Evolutionary conservation across 2,888 invertebrate species (phyloP).

Genomic region (Drosophila flavopinicola): DNA sequence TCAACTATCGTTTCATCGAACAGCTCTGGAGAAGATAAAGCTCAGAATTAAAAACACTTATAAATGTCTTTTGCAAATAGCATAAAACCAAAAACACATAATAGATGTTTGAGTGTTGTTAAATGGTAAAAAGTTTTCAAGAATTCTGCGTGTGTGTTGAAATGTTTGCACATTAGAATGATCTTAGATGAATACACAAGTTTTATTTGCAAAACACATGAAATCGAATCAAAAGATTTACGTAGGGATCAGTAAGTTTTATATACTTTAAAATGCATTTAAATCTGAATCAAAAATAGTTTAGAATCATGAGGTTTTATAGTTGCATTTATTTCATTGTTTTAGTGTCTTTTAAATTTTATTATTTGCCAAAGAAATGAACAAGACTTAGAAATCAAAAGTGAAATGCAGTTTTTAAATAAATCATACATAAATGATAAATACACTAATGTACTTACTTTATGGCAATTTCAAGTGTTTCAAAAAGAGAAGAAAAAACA

Average conservation of each 20-base stretch:
- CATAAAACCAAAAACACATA: neutral
- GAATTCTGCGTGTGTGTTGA: slow-evolving; percentile 42
- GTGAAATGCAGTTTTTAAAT: slow-evolving; percentile 32
- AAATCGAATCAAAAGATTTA: neutral
- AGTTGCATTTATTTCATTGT: slow-evolving; percentile 44
- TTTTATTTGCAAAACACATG: slow-evolving; percentile 21
- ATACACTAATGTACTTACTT: slow-evolving; percentile 65
- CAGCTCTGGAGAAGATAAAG: neutral
- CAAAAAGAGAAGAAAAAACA: slow-evolving; percentile 35
- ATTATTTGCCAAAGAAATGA: slow-evolving; percentile 19
- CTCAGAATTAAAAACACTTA: slow-evolving; percentile 9
- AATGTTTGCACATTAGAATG: slow-evolving; percentile 23
- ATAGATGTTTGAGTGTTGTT: slow-evolving; percentile 36
- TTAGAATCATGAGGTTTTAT: neutral
- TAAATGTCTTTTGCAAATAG: slow-evolving; percentile 36
- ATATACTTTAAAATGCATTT: neutral
- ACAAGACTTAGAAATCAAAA: slow-evolving; percentile 28
- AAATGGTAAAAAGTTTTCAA: slow-evolving; percentile 19
- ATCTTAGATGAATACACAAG: slow-evolving; percentile 4
- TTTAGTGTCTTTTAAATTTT: slow-evolving; percentile 17
- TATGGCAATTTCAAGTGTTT: slow-evolving; percentile 70
- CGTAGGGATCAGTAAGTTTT: slow-evolving; percentile 13
- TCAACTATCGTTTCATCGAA: slow-evolving; percentile 10
- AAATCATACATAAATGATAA: slow-evolving; percentile 18
- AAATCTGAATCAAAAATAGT: slow-evolving; percentile 1